Evolutionary conservation across 2,113 vertebrate genomes (phyloP), one percentile per base, ranked within the genome.

Genomic region (Austrofundulus limnaeus): DNA sequence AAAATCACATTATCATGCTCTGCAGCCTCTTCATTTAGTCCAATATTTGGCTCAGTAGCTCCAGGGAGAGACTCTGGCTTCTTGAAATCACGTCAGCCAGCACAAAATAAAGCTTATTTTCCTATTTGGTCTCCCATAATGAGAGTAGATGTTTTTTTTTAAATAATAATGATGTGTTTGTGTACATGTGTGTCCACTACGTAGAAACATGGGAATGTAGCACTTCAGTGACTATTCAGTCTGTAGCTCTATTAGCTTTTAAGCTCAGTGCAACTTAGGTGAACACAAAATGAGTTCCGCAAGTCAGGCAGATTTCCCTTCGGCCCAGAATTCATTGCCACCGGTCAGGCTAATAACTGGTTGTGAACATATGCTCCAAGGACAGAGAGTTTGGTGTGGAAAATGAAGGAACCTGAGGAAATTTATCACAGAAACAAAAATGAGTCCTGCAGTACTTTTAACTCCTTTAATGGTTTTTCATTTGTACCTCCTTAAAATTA

Each of bases 281-380:
- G 72, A 87, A 84, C 63, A 50, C 61, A 65, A 67, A 82, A 66
- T 72, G 71, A 82, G 62, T 46, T 37, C 63, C 71, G 69, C 58
- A 70, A 82, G 45, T 77, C 31, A 0, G 66, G 84, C 63, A 82
- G 67, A 85, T 84, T 87, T 86, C 81, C 80, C 81, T 70, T 34
- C 6, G 76, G 81, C 58, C 68, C 46, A n/a, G 46, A 73, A 77
- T 72, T 72, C 72, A 82, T 75, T 80, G 68, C 74, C 61, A 69
- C 51, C 47, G 72, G 64, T 76, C 41, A 10, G 41, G 20, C 21
- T 53, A 49, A 71, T 47, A 58, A 39, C 66, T 66, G 38, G 46
- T 23, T 55, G 62, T 20, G 47, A 51, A 71, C 61, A 62, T 41
- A 25, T 7, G 66, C 77, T 75, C 70, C 1, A 39, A 55, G 75